Evolutionary conservation across 2,888 invertebrate species (phyloP).

Genomic region (Scaptodrosophila latifasciaeformis): DNA sequence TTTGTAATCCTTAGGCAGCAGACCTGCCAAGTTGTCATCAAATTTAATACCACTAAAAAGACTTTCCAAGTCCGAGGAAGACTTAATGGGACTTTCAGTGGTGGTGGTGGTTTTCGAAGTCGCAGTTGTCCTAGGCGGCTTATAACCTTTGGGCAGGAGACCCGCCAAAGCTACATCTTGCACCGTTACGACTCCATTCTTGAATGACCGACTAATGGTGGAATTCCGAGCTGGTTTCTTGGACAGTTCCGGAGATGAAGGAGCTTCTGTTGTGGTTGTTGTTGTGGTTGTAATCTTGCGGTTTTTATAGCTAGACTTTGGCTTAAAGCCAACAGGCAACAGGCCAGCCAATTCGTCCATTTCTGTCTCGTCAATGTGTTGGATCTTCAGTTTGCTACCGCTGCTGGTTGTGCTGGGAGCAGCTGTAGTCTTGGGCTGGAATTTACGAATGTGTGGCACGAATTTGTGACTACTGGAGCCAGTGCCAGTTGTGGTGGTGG

Average conservation of each 20-base stretch:
- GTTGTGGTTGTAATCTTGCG: slow-evolving; percentile 76
- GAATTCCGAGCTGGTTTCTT: slow-evolving; percentile 70
- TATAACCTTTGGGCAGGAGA: slow-evolving; percentile 80
- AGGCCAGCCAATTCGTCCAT: slow-evolving; percentile 80
- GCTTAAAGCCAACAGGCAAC: slow-evolving; percentile 79
- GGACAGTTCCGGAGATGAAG: slow-evolving; percentile 11
- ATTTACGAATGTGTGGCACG: slow-evolving; percentile 81
- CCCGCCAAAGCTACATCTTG: slow-evolving; percentile 77
- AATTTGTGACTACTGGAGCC: slow-evolving; percentile 73
- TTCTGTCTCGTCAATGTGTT: slow-evolving; percentile 67
- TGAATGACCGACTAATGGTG: slow-evolving; percentile 76
- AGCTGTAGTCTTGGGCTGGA: slow-evolving; percentile 77
- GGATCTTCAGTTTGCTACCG: slow-evolving; percentile 73
- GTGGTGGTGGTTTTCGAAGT: slow-evolving; percentile 35
- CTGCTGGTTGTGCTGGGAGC: slow-evolving; percentile 73
- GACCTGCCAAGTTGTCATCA: slow-evolving; percentile 70
- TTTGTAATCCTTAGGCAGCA: slow-evolving; percentile 78
- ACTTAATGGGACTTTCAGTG: slow-evolving; percentile 27
- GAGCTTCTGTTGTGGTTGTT: slow-evolving; percentile 48
- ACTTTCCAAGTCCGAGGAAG: slow-evolving; percentile 52
- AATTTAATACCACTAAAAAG: slow-evolving; percentile 70
- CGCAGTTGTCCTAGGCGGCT: slow-evolving; percentile 70
- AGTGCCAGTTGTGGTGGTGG: slow-evolving; percentile 66
- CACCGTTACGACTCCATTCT: slow-evolving; percentile 77
- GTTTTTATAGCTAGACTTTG: slow-evolving; percentile 53